Conservation (phyloP, 2,797 vertebrate species). For the Hylomyscus alleni region DNA sequence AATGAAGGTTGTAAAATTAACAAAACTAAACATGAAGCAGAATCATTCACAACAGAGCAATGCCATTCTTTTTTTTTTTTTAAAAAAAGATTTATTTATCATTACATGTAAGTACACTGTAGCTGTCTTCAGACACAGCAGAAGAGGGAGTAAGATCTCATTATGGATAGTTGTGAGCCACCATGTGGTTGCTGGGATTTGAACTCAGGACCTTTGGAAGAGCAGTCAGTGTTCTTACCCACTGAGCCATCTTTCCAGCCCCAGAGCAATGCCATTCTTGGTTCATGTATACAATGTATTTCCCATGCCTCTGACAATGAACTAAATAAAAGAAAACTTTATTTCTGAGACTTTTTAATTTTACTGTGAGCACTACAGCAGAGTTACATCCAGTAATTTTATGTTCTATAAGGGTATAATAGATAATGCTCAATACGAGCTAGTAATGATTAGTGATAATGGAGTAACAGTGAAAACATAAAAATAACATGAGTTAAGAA, state of each 20-base stretch:
- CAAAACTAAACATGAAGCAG: not conserved
- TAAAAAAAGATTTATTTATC: no score
- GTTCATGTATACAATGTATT: not conserved
- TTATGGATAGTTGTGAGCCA: no score
- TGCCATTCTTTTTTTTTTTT: not conserved
- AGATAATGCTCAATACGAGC: not conserved
- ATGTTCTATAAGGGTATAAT: not conserved
- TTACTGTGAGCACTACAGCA: not conserved
- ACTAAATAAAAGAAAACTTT: not conserved
- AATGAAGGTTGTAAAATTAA: not conserved
- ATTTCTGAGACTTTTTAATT: not conserved
- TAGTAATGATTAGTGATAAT: not conserved
- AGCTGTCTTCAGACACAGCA: no score
- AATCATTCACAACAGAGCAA: not conserved
- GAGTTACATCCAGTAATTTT: not conserved
- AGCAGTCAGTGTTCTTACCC: no score
- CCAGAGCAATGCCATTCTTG: not conserved
- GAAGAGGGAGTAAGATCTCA: no score
- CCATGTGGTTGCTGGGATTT: no score
- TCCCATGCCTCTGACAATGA: not conserved
- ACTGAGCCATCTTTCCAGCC: no score
- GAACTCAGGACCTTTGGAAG: no score
- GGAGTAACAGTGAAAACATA: not conserved
- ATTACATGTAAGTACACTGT: no score
- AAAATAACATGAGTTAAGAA: not conserved